Base-by-base conservation (phyloP, 2,888 invertebrate genomes). In the Tupiocoris notatus region DNA sequence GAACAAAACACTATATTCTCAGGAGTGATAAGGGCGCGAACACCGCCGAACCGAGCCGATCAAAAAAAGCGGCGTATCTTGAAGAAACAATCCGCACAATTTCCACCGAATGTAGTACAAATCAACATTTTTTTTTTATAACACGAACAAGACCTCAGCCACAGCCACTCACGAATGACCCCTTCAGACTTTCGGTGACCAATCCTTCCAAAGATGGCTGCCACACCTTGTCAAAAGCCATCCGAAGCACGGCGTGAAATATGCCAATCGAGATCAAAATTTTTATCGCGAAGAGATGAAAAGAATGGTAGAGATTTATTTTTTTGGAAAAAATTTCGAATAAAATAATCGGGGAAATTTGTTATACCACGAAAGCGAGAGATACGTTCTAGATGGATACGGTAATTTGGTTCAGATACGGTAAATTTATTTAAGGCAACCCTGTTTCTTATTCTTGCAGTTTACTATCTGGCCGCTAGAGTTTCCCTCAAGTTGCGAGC, bases 161-260 rank as follows among this genome's bases (percentile, higher is more conserved):
- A 7, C 65, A 57, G 18, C 67, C 57, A 67, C 67, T 67, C 54
- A 22, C 20, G 16, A 39, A 39, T 67, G 67, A 67, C 67, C 67
- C 67, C 67, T 67, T 67, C 67, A 56, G 56, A 56, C 67, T 56
- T 67, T 67, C 67, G 39, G 56, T 67, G 59, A 24, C 70, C 70
- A 59, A 59, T 70, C 68, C 68, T 68, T 20, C 65, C 25, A 39
- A 73, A 73, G 63, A 73, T 73, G 73, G 73, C 73, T 62, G 73
- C 73, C 73, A 73, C 73, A 73, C 73, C 73, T 73, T 62, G 73
- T 71, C 71, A 59, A 65, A 25, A 12, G 22, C 20, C 63, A 59
- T n/a, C n/a, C n/a, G 39, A 7, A 12, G 39, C 39, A 39, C 39
- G 3, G 59, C 16, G 59, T n/a, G 59, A 59, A n/a, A 59, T 59